A percentile compares a stretch with the other conserved stretches of the same genome.
phyloP scores from a whole-genome alignment of 2,113 vertebrate genomes.

The Alexandromys fortis region DNA sequence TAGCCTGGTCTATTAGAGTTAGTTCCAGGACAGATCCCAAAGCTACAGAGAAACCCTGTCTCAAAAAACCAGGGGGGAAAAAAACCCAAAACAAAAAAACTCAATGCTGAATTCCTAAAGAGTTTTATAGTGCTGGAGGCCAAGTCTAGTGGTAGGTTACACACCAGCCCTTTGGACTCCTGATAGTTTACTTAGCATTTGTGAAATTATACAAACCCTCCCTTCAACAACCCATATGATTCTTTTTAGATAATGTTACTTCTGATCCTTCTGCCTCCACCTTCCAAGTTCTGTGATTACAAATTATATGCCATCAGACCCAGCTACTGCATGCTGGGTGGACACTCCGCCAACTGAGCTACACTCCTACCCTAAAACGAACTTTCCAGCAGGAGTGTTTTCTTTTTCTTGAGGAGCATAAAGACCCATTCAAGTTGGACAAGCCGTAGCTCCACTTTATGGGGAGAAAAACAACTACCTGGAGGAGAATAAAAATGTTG shows the following conservation, averaged over 20 bases:
- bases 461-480: background rate
- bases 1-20: background rate
- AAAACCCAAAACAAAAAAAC: background rate
- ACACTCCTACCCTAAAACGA: background rate
- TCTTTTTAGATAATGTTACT: background rate
- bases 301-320: background rate
- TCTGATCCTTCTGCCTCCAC: background rate
- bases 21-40: background rate
- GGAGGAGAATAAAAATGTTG: background rate
- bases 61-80: too few species aligned
- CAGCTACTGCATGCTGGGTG: background rate
- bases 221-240: background rate
- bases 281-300: background rate
- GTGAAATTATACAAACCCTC: conserved; percentile 2
- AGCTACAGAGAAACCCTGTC: too few species aligned
- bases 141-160: background rate
- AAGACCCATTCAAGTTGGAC: background rate
- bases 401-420: background rate
- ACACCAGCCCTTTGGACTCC: background rate
- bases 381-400: background rate
- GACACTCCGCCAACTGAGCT: background rate
- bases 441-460: background rate
- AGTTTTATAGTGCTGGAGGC: background rate
- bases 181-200: background rate
- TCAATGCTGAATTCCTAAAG: background rate